Evolutionary conservation across 1,140 invertebrate genomes (phyloP).

Genomic region (Goniozus legneri): DNA sequence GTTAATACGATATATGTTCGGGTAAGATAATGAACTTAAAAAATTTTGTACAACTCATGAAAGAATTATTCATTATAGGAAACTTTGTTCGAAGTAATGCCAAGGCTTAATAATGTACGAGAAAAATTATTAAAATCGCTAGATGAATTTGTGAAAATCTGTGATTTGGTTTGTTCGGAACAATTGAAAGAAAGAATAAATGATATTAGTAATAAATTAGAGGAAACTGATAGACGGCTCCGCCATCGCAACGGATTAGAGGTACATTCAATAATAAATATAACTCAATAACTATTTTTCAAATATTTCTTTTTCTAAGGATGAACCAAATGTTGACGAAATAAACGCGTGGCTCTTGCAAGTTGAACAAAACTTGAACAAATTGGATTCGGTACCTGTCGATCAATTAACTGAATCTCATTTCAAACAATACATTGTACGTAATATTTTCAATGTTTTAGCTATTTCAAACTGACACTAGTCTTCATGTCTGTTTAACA

Average conservation of each 20-base stretch:
- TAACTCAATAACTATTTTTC: slow-evolving; percentile 2
- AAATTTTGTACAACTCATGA: slow-evolving; percentile 11
- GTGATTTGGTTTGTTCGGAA: slow-evolving; percentile 64
- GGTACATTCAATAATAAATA: slow-evolving; percentile 26
- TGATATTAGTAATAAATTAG: slow-evolving; percentile 37
- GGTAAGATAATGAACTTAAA: slow-evolving; percentile 35
- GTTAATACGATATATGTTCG: slow-evolving; percentile 51
- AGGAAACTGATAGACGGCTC: slow-evolving; percentile 46
- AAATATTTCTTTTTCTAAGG: slow-evolving; percentile 24
- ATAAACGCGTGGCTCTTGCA: slow-evolving; percentile 53
- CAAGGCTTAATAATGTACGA: slow-evolving; percentile 59
- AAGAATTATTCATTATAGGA: slow-evolving; percentile 43
- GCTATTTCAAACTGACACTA: neutral
- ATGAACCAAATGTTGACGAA: slow-evolving; percentile 51
- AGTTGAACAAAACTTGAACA: slow-evolving; percentile 49
- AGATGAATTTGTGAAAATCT: slow-evolving; percentile 63
- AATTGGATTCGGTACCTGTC: slow-evolving; percentile 38
- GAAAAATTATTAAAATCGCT: slow-evolving; percentile 62
- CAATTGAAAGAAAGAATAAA: slow-evolving; percentile 60
- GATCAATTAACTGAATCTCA: slow-evolving; percentile 47
- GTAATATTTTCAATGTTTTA: neutral
- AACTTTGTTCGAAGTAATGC: slow-evolving; percentile 64
- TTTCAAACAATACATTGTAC: slow-evolving; percentile 54
- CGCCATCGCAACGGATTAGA: slow-evolving; percentile 37
- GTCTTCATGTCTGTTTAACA: slow-evolving; percentile 7